Conservation (phyloP, 2,888 invertebrate species). For the Epinotia ramella region DNA sequence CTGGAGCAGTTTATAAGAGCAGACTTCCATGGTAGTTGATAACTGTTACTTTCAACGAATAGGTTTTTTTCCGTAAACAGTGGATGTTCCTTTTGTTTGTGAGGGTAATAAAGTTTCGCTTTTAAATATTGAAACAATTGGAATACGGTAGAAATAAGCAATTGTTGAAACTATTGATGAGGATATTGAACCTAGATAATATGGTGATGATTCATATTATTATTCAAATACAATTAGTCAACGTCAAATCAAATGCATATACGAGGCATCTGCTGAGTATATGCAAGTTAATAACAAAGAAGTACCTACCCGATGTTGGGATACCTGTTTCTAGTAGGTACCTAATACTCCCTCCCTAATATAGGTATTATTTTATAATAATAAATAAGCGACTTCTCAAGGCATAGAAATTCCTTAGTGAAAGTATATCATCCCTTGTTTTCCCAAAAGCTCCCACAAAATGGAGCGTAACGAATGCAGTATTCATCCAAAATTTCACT, state of each 20-base stretch:
- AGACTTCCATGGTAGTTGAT: constrained; percentile 80
- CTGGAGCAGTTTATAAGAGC: constrained; percentile 78
- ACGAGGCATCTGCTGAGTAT: background rate
- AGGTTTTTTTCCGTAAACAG: constrained; percentile 61
- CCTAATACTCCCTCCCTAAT: background rate
- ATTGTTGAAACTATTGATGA: constrained; percentile 6
- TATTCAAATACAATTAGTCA: background rate
- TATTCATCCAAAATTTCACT: constrained; percentile 76
- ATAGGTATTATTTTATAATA: background rate
- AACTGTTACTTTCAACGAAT: constrained; percentile 82
- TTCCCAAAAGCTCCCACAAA: constrained; percentile 56
- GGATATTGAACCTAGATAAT: background rate
- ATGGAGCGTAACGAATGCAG: constrained; percentile 70
- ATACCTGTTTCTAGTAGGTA: background rate
- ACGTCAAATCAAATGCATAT: background rate
- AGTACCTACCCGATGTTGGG: background rate
- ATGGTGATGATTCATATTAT: constrained; percentile 1
- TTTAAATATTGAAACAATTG: constrained; percentile 60
- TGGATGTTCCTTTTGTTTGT: constrained; percentile 61
- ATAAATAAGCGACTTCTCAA: background rate
- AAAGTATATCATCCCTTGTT: constrained; percentile 70
- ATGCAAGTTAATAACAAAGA: background rate
- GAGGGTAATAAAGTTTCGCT: constrained; percentile 72
- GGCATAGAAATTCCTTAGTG: constrained; percentile 57
- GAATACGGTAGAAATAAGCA: constrained; percentile 21